A percentile compares a stretch with the other conserved stretches of the same genome.
phyloP scores from a whole-genome alignment of 2,888 invertebrate species.

The Pogonocherus hispidulus region DNA sequence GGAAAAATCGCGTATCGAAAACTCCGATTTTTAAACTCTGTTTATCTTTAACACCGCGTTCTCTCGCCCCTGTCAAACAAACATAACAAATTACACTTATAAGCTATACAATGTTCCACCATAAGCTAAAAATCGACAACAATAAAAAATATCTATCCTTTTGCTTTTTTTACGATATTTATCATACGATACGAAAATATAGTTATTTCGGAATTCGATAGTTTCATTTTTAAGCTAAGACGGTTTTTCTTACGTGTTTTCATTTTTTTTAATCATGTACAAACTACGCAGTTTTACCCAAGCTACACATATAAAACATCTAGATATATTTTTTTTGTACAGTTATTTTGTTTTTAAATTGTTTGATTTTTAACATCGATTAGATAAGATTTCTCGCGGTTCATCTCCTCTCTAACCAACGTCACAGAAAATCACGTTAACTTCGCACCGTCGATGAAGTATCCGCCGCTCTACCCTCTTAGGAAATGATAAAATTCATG shows the following conservation, averaged over 20 bases:
- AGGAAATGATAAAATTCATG: slow-evolving; percentile 1
- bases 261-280: slow-evolving; percentile 40
- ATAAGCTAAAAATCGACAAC: slow-evolving; percentile 60
- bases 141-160: slow-evolving; percentile 60
- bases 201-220: slow-evolving; percentile 66
- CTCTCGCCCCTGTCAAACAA: slow-evolving; percentile 52
- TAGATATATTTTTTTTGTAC: slow-evolving; percentile 55
- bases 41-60: slow-evolving; percentile 58
- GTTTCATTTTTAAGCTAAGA: slow-evolving; percentile 57
- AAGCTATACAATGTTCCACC: slow-evolving; percentile 51
- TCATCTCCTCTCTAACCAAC: slow-evolving; percentile 27
- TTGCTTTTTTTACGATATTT: slow-evolving; percentile 54
- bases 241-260: slow-evolving; percentile 51
- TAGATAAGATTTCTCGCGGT: slow-evolving; percentile 29
- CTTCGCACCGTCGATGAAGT: slow-evolving; percentile 1
- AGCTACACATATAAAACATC: slow-evolving; percentile 67
- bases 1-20: slow-evolving; percentile 39
- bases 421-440: slow-evolving; percentile 5
- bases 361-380: slow-evolving; percentile 45
- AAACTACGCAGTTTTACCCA: slow-evolving; percentile 56
- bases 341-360: slow-evolving; percentile 40
- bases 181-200: slow-evolving; percentile 66
- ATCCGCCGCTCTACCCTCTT: slow-evolving; percentile 23
- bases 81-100: slow-evolving; percentile 59
- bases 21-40: slow-evolving; percentile 48